These are phyloP conservation scores for Megaptera novaeangliae DNA, from an alignment of 2,113 vertebrate genomes.

Conservation along the genomic window DNA sequence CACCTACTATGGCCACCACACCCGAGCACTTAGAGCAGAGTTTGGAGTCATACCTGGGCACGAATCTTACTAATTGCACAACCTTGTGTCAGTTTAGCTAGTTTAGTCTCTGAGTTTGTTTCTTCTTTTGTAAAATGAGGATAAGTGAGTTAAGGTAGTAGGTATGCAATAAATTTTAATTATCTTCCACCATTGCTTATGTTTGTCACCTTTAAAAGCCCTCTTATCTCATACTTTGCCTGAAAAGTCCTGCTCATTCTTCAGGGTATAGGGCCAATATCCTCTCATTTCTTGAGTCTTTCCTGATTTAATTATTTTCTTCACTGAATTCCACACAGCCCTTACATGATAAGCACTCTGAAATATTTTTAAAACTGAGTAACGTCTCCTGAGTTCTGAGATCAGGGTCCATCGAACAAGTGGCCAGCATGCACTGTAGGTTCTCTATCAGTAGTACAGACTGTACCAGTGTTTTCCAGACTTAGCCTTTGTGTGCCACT, in stretches of 20 bases:
- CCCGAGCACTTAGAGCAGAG: neutral
- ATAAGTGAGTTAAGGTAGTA: neutral
- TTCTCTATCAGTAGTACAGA: neutral
- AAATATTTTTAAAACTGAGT: neutral
- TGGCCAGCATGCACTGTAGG: neutral
- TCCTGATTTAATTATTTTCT: neutral
- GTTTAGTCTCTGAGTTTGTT: neutral
- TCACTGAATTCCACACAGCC: neutral
- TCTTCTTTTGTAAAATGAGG: conserved; percentile 11
- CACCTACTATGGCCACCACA: neutral
- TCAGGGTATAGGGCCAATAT: neutral
- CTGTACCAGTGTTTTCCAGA: neutral
- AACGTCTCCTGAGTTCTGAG: neutral
- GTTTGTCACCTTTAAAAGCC: neutral
- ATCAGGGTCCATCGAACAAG: neutral
- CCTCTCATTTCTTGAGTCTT: neutral
- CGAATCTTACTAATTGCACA: neutral
- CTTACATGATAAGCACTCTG: neutral
- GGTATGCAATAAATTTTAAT: neutral
- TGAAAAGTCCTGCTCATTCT: neutral
- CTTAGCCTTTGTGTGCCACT: neutral
- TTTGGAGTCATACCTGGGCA: neutral
- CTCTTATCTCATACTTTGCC: neutral
- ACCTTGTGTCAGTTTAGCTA: neutral
- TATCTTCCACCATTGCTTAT: neutral